Conservation (phyloP, 2,888 invertebrate genomes). For the Eueremaeus valkanovi region DNA sequence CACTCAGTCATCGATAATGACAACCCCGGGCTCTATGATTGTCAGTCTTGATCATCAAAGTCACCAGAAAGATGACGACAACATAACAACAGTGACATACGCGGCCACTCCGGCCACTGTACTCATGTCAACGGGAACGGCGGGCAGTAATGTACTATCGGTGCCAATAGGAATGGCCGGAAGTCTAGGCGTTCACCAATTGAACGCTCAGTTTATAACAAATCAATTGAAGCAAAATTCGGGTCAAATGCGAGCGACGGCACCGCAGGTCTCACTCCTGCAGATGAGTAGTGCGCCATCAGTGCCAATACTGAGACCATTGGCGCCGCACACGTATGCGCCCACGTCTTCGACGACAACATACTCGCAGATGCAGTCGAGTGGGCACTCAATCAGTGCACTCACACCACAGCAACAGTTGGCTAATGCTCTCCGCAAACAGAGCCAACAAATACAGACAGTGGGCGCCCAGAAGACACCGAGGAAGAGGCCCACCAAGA, state of each 20-base stretch:
- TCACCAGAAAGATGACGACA: background rate
- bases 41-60: slow-evolving; percentile 18
- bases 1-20: slow-evolving; percentile 12
- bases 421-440: slow-evolving; percentile 2
- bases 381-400: background rate
- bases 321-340: slow-evolving; percentile 24
- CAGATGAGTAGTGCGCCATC: slow-evolving; percentile 17
- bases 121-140: slow-evolving; percentile 9
- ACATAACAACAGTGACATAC: slow-evolving; percentile 13
- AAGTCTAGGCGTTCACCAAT: slow-evolving; percentile 24
- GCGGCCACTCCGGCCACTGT: slow-evolving; percentile 20
- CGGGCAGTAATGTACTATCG: slow-evolving; percentile 33
- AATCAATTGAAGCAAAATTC: slow-evolving; percentile 21
- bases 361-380: background rate
- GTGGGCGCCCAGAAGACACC: slow-evolving; percentile 9
- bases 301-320: slow-evolving; percentile 16
- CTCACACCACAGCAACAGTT: slow-evolving; percentile 1
- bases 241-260: background rate
- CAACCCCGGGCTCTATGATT: slow-evolving; percentile 9
- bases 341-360: background rate
- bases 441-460: background rate
- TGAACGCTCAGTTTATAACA: slow-evolving; percentile 33
- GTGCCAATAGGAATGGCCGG: slow-evolving; percentile 35
- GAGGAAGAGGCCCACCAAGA: slow-evolving; percentile 26
- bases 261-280: slow-evolving; percentile 20